Base-by-base conservation (phyloP, 2,888 invertebrate genomes). In the Balanococcus diminutus region DNA sequence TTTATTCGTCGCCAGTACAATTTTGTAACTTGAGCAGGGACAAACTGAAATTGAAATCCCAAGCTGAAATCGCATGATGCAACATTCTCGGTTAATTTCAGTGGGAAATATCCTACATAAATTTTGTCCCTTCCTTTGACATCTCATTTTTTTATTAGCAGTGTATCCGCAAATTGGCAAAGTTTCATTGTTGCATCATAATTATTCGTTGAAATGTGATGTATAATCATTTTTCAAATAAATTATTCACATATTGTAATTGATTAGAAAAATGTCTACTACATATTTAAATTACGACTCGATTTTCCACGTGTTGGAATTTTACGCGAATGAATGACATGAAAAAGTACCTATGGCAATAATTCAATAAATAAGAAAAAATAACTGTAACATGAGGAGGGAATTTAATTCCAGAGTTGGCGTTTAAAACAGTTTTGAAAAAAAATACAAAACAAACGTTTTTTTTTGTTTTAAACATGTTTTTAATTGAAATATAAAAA, bases 91-190 rank as follows among this genome's bases (percentile, higher is more conserved):
- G 4, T 5, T 5, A n/a, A 79, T 79, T 79, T 79, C 75, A 79
- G 36, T 36, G 4, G 4, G 19, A 36, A 79, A 79, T 36, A 36
- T n/a, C n/a, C n/a, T n/a, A n/a, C n/a, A n/a, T n/a, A n/a, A n/a
- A n/a, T 79, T 79, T 28, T 36, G 25, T 36, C 75, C 32, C 75
- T 79, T 79, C 31, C 36, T 56, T 79, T 79, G 75, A 32, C 36
- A 5, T 9, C 16, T 72, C 19, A 36, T 36, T 36, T 16, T 79
- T 79, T 79, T 79, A 79, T 31, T 36, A 79, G 22, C 36, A 19
- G 36, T 32, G 5, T 19, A 79, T 79, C 36, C 8, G 75, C 75
- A 79, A 36, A 79, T 36, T 67, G 67, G 67, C 28, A 67, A 28
- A 28, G 11, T 67, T 79, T 32, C 75, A 79, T 16, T 36, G n/a